A percentile compares a stretch with the other conserved stretches of the same genome.
These are phyloP conservation scores for Aurelia coerulea DNA, from an alignment of 30 jellyfish, hydroid and myxozoan genomes.

Conservation along the genomic window DNA sequence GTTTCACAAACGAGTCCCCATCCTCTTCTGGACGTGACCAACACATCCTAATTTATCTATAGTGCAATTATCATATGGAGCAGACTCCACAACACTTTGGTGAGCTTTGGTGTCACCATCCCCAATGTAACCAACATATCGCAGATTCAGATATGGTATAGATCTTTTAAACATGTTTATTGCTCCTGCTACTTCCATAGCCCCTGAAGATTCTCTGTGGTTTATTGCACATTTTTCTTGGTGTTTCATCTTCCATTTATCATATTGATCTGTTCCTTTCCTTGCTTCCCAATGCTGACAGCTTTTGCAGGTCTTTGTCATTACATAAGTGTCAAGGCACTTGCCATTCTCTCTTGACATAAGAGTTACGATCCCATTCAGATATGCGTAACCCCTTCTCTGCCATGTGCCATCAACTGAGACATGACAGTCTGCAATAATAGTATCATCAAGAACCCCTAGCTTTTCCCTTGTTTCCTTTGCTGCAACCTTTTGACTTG, in stretches of 20 bases:
- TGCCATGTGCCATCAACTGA: constrained; percentile 59
- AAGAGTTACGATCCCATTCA: constrained; percentile 44
- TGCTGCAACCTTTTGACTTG: neutral
- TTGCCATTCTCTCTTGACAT: constrained; percentile 16
- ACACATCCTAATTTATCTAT: too few relatives aligned
- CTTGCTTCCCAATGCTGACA: constrained; percentile 32
- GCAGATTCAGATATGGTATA: constrained; percentile 14
- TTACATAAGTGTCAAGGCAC: constrained; percentile 37
- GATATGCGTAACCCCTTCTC: constrained; percentile 31
- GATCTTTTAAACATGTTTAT: constrained; percentile 38
- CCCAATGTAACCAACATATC: constrained; percentile 19
- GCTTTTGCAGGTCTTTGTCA: constrained; percentile 51
- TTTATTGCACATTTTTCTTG: constrained; percentile 21
- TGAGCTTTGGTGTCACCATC: constrained; percentile 10
- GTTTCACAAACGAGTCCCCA: too few relatives aligned
- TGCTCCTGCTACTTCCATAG: constrained; percentile 66
- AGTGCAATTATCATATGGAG: neutral
- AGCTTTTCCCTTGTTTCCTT: neutral
- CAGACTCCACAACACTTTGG: neutral
- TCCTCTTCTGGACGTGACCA: too few relatives aligned
- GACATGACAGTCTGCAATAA: constrained; percentile 22
- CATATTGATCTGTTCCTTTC: constrained; percentile 3
- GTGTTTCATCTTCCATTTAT: constrained; percentile 43
- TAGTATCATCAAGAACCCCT: neutral
- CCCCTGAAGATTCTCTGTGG: constrained; percentile 50